Evolutionary conservation across 2,888 invertebrate genomes (phyloP).

Genomic region (Scaptomyza polygonia): DNA sequence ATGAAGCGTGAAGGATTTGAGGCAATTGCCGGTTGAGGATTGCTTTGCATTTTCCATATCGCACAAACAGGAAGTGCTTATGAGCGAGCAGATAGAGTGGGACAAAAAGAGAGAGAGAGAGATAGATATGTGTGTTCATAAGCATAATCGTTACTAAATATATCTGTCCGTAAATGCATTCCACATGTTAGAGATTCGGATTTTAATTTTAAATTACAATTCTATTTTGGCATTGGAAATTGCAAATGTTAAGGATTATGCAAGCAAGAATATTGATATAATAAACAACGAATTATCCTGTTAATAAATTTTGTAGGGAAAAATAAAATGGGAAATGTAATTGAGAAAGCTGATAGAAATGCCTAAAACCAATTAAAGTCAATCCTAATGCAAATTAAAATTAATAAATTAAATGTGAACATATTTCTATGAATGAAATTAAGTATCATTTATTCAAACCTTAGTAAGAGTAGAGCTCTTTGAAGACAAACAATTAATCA

Average conservation of each 20-base stretch:
- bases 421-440: no score
- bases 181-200: slow-evolving; percentile 35
- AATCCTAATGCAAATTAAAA: no score
- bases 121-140: slow-evolving; percentile 25
- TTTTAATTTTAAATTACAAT: slow-evolving; percentile 71
- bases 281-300: slow-evolving; percentile 1
- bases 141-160: slow-evolving; percentile 44
- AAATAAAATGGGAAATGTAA: no score
- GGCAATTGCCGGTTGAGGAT: slow-evolving; percentile 74
- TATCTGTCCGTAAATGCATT: slow-evolving; percentile 37
- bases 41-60: slow-evolving; percentile 46
- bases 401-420: no score
- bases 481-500: no score
- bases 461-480: no score
- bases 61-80: slow-evolving; percentile 46
- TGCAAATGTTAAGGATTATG: slow-evolving; percentile 33
- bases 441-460: no score
- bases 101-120: slow-evolving; percentile 9
- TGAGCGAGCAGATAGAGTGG: background rate
- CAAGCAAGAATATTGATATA: background rate
- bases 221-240: slow-evolving; percentile 46
- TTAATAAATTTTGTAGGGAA: background rate
- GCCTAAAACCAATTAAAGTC: background rate
- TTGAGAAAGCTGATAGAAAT: no score
- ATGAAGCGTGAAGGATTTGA: slow-evolving; percentile 79